Evolutionary conservation across 2,888 invertebrate genomes (phyloP).

Genomic region (Drosophila picticornis): DNA sequence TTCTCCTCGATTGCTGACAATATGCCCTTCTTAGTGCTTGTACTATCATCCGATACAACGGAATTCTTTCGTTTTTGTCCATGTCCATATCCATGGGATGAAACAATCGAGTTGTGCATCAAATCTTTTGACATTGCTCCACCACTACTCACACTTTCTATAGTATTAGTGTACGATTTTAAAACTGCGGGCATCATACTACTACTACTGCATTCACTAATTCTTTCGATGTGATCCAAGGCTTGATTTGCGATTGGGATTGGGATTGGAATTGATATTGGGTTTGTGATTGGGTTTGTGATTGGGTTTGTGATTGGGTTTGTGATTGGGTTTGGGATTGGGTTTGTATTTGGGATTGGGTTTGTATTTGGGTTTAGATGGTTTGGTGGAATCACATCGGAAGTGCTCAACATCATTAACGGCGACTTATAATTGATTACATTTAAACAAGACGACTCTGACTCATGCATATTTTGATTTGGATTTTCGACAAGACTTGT

Average conservation of each 20-base stretch:
- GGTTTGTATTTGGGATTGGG: background rate
- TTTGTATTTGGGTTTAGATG: slow-evolving; percentile 4
- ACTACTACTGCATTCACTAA: slow-evolving; percentile 16
- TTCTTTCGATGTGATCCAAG: slow-evolving; percentile 24
- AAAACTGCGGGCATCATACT: slow-evolving; percentile 38
- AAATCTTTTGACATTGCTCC: slow-evolving; percentile 30
- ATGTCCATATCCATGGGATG: slow-evolving; percentile 13
- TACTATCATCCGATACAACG: slow-evolving; percentile 54
- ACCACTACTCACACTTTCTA: slow-evolving; percentile 23
- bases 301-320: background rate
- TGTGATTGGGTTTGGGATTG: background rate
- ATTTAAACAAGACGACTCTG: slow-evolving; percentile 26
- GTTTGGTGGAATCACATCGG: slow-evolving; percentile 12
- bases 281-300: background rate
- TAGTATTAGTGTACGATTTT: slow-evolving; percentile 29
- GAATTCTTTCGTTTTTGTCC: slow-evolving; percentile 56
- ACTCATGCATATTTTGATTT: slow-evolving; percentile 16
- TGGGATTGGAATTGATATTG: background rate
- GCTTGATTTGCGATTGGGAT: slow-evolving; percentile 2
- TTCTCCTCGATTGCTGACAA: slow-evolving; percentile 75
- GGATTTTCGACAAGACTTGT: slow-evolving; percentile 26
- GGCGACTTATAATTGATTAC: slow-evolving; percentile 35
- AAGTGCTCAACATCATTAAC: slow-evolving; percentile 31
- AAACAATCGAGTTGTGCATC: slow-evolving; percentile 18
- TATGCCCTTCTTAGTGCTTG: slow-evolving; percentile 54